phyloP scores from a whole-genome alignment of 2,888 invertebrate genomes.

The Lepas anatifera region DNA sequence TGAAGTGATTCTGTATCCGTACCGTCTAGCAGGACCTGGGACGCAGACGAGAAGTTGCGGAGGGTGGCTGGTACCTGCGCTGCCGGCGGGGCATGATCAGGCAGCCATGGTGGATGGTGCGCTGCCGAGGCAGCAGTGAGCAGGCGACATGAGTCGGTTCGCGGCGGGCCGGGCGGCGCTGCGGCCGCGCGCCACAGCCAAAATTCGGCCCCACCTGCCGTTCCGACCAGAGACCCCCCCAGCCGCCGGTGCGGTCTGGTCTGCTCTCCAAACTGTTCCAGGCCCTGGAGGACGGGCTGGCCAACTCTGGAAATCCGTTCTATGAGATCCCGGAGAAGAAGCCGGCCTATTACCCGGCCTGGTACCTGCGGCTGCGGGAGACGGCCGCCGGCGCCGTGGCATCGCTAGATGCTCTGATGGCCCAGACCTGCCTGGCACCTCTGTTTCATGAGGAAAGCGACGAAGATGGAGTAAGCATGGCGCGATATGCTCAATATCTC shows the following conservation, averaged over 20 bases:
- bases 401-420: background rate
- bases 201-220: background rate
- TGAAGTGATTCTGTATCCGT: no score
- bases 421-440: background rate
- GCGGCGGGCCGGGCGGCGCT: background rate
- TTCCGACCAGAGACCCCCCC: background rate
- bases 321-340: constrained; percentile 7
- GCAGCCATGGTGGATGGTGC: no score
- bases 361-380: background rate
- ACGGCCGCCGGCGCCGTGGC: background rate
- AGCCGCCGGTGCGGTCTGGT: background rate
- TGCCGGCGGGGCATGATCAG: no score
- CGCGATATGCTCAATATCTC: no score
- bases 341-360: background rate
- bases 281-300: background rate
- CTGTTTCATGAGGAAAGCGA: background rate
- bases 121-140: no score
- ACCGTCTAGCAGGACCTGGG: no score
- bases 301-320: background rate
- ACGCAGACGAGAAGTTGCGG: no score
- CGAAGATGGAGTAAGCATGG: background rate
- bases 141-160: constrained; percentile 2
- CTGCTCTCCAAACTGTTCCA: background rate
- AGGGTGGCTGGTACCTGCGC: no score
- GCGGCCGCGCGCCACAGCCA: background rate